Evolutionary conservation across 1,140 invertebrate genomes (phyloP).

Genomic region (Phenacoccus solenopsis): DNA sequence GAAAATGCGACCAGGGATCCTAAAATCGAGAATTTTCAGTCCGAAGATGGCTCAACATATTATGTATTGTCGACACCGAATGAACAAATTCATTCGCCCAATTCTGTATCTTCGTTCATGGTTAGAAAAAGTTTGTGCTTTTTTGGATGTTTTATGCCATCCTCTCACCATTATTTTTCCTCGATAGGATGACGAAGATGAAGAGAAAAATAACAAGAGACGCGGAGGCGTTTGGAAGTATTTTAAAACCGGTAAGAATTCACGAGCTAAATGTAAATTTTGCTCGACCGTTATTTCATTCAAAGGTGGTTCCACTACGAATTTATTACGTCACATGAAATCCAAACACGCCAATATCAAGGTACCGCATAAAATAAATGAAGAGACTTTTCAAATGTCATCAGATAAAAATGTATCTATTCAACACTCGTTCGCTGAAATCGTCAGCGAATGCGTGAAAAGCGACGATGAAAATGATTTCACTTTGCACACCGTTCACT

Average conservation of each 20-base stretch:
- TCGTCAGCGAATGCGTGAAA: background rate
- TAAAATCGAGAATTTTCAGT: background rate
- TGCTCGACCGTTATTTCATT: conserved; percentile 7
- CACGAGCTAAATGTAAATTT: conserved; percentile 12
- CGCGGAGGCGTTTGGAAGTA: conserved; percentile 14
- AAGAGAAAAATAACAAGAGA: background rate
- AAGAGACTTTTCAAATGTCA: background rate
- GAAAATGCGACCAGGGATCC: background rate
- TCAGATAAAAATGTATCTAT: background rate
- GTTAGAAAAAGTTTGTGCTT: too few species aligned
- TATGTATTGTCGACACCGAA: background rate
- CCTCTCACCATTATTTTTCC: background rate
- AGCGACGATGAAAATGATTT: conserved; percentile 12
- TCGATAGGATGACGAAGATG: background rate
- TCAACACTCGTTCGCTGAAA: conserved; percentile 9
- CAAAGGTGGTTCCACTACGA: conserved; percentile 19
- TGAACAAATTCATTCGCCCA: background rate
- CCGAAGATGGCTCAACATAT: conserved; percentile 5
- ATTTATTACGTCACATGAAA: conserved; percentile 21
- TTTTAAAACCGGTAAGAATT: conserved; percentile 7
- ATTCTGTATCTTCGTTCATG: background rate
- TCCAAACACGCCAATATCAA: conserved; percentile 17
- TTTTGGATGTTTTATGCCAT: background rate
- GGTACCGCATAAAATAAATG: background rate
- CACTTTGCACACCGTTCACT: background rate